Percentiles rank a stretch among this genome's conserved stretches.
Evolutionary conservation across 2,888 invertebrate genomes (phyloP).

Genomic region (Alsophila aescularia): DNA sequence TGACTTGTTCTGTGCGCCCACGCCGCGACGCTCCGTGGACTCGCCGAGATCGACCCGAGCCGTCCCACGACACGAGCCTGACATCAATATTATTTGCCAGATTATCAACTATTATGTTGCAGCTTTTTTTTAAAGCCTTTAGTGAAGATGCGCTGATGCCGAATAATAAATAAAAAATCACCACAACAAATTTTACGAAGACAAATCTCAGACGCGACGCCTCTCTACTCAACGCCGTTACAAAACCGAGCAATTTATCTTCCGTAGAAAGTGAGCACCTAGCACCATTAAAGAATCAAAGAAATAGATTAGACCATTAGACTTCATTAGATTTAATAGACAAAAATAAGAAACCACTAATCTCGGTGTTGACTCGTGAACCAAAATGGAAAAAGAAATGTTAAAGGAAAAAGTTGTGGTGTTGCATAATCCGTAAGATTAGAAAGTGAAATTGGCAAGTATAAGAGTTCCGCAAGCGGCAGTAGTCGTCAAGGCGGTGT

Average conservation of each 20-base stretch:
- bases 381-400: constrained; percentile 17
- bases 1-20: constrained; percentile 66
- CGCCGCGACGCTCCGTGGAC: constrained; percentile 55
- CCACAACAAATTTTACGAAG: constrained; percentile 33
- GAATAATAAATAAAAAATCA: constrained; percentile 39
- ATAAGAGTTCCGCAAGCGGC: constrained; percentile 24
- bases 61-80: constrained; percentile 56
- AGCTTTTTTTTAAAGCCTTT: constrained; percentile 73
- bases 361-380: constrained; percentile 17
- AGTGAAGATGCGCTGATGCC: constrained; percentile 67
- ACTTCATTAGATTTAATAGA: constrained; percentile 35
- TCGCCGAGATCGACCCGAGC: constrained; percentile 50
- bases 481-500: constrained; percentile 28
- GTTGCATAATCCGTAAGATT: constrained; percentile 20
- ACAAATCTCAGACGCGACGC: constrained; percentile 32
- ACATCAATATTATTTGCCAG: constrained; percentile 70
- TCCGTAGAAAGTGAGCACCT: constrained; percentile 47
- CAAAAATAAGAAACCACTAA: constrained; percentile 22
- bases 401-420: constrained; percentile 12
- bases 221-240: constrained; percentile 28
- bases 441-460: constrained; percentile 35
- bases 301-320: constrained; percentile 37
- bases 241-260: constrained; percentile 38
- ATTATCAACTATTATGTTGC: constrained; percentile 73
- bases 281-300: constrained; percentile 35